Conservation (phyloP, 2,888 invertebrate species). For the Agrilus mali region DNA sequence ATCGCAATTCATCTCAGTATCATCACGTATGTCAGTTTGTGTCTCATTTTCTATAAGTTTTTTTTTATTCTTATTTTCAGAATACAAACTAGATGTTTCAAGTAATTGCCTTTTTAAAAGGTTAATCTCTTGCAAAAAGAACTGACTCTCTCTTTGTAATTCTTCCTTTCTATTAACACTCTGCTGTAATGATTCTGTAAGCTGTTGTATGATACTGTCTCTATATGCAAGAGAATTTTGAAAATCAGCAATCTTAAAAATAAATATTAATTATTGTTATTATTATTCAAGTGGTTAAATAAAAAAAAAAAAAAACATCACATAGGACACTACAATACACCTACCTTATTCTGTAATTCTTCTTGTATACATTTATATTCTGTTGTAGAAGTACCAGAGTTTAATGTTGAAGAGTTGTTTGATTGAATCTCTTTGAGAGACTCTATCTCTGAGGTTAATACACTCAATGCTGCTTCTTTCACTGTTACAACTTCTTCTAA, state of each 20-base stretch:
- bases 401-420: constrained; percentile 38
- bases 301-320: no score
- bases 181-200: constrained; percentile 57
- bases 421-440: constrained; percentile 33
- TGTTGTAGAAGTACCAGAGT: constrained; percentile 48
- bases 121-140: constrained; percentile 46
- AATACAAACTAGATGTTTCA: constrained; percentile 28
- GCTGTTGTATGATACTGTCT: constrained; percentile 57
- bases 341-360: constrained; percentile 56
- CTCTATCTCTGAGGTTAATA: constrained; percentile 37
- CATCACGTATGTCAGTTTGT: no score
- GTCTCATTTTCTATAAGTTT: no score
- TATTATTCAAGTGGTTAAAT: no score
- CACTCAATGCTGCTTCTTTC: constrained; percentile 37
- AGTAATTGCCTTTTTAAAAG: constrained; percentile 36
- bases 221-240: constrained; percentile 55
- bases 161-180: constrained; percentile 48
- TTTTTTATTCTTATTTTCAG: no score
- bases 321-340: constrained; percentile 16
- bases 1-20: no score
- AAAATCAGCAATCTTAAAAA: constrained; percentile 57
- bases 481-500: constrained; percentile 35
- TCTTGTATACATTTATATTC: constrained; percentile 63
- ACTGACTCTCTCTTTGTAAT: constrained; percentile 46
- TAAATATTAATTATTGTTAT: constrained; percentile 3